Evolutionary conservation across 1,140 invertebrate species (phyloP).

Genomic region (Diuraphis noxia): DNA sequence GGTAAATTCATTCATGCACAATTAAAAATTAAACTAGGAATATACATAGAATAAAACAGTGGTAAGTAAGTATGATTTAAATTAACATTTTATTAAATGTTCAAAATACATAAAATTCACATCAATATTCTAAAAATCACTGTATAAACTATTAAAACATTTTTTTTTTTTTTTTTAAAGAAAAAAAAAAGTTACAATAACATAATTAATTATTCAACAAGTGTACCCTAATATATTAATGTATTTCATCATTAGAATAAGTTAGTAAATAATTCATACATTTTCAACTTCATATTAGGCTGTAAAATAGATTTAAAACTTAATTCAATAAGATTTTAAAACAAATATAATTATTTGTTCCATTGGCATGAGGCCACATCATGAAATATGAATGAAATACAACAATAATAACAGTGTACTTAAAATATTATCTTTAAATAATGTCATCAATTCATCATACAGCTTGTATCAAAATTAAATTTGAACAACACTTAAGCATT

Average conservation of each 20-base stretch:
- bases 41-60: background rate
- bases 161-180: background rate
- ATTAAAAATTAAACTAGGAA: background rate
- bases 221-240: slow-evolving; percentile 39
- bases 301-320: slow-evolving; percentile 3
- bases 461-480: background rate
- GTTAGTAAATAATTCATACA: slow-evolving; percentile 20
- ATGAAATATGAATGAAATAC: background rate
- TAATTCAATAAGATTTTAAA: slow-evolving; percentile 29
- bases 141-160: slow-evolving; percentile 46
- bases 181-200: slow-evolving; percentile 43
- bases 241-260: slow-evolving; percentile 15
- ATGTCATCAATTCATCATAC: background rate
- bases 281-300: background rate
- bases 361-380: background rate
- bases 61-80: background rate
- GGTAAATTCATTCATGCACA: background rate
- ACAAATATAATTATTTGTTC: slow-evolving; percentile 19
- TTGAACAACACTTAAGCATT: background rate
- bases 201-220: slow-evolving; percentile 32
- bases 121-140: slow-evolving; percentile 29
- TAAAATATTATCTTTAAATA: slow-evolving; percentile 22
- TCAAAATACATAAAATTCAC: slow-evolving; percentile 24
- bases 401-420: slow-evolving; percentile 25
- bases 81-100: slow-evolving; percentile 41